Evolutionary conservation across 2,888 invertebrate genomes (phyloP), one percentile per base, ranked within the genome.

Genomic region (Parnassius smintheus): DNA sequence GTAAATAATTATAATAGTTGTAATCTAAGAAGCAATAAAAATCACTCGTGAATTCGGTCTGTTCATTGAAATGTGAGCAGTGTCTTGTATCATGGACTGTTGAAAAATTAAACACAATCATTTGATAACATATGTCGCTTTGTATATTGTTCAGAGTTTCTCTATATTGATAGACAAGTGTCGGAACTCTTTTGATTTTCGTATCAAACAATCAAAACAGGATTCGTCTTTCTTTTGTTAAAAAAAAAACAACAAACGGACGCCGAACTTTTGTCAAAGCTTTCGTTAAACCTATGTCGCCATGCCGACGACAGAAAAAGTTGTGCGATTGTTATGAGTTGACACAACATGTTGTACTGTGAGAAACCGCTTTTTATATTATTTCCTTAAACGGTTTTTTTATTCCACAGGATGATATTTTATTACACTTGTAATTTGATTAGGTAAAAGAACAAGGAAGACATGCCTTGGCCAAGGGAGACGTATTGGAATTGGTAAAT

Each of bases 181-280:
- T 75, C 76, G 75, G 77, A 41, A 45, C 75, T 79, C 78, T 81
- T 49, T 76, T 78, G 77, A 82, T 81, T 80, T 83, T 77, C 74
- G 70, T 84, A 86, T 86, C 85, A 80, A 81, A 87, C 80, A 82
- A 87, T 88, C 86, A 89, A 86, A 88, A 88, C 77, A 88, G 73
- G 81, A 78, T 78, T 76, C 72, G 75, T 78, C 74, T 75, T 72
- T 73, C 77, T 75, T 35, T 81, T 85, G 70, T 82, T 61, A 51
- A 50, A 35, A 18, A 18, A 18, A 42, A 56, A 56, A 59, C 59
- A 55, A 59, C 78, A 77, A 80, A 82, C 76, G 80, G 74, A 75
- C 75, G 86, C 83, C 82, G 82, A 85, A 80, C 81, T 81, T 83
- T 82, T 86, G 78, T 81, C 73, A 76, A 72, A 74, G 69, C 82